phyloP scores from a whole-genome alignment of 2,888 invertebrate species.

The Trachelus tabidus region DNA sequence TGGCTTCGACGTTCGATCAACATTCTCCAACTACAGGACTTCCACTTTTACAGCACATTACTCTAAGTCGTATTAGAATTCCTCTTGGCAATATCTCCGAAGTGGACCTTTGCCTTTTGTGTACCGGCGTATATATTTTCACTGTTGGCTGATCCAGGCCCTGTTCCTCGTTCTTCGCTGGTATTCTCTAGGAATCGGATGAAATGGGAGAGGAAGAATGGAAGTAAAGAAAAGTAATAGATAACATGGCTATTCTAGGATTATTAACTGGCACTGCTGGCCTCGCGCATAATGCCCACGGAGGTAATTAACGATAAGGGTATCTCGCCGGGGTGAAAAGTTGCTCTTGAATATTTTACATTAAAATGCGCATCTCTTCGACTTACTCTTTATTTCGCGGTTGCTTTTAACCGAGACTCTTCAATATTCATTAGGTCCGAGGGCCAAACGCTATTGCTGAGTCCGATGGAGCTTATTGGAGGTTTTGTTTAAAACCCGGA shows the following conservation, averaged over 20 bases:
- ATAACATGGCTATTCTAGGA: not conserved
- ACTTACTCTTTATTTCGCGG: not conserved
- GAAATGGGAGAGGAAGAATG: not conserved
- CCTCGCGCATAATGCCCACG: not conserved
- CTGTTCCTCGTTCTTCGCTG: not conserved
- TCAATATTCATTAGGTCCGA: not conserved
- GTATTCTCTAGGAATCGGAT: not conserved
- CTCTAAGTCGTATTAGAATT: not conserved
- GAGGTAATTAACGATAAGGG: constrained; percentile 1
- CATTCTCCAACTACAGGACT: not conserved
- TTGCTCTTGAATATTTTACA: constrained; percentile 5
- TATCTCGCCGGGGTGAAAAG: not conserved
- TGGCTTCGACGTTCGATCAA: constrained; percentile 59
- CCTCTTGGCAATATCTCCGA: not conserved
- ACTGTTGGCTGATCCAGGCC: not conserved
- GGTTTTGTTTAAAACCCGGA: not conserved
- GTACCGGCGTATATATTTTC: not conserved
- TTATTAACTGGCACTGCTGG: not conserved
- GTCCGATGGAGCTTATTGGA: not conserved
- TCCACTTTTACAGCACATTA: not conserved
- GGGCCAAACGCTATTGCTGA: not conserved
- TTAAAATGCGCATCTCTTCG: not conserved
- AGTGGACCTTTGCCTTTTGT: not conserved
- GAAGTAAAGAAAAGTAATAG: not conserved
- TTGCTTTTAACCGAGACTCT: not conserved